A percentile compares a stretch with the other conserved stretches of the same genome.
These are phyloP conservation scores for Datnioides undecimradiatus DNA, from an alignment of 2,113 vertebrate genomes.

Conservation along the genomic window DNA sequence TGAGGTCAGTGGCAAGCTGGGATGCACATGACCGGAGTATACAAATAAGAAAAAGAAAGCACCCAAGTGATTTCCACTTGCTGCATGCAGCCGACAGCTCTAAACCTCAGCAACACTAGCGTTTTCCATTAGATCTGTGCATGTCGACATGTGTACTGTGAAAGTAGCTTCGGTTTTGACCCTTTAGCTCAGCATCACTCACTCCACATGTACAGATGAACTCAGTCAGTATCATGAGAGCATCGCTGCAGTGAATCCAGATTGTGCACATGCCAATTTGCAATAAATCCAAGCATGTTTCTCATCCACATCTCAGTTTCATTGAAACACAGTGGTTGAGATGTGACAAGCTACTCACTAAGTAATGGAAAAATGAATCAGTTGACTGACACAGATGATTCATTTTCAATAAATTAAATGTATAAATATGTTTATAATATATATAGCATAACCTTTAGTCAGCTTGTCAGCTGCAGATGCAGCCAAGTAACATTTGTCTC, in stretches of 20 bases:
- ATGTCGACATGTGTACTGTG: not conserved
- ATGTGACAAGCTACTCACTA: no score
- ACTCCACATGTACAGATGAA: not conserved
- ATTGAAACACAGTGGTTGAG: not conserved
- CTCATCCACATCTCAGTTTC: not conserved
- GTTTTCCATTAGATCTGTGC: no score
- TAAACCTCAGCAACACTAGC: not conserved
- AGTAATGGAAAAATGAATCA: no score
- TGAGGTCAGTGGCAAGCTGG: constrained; percentile 86
- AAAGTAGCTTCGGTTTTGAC: not conserved
- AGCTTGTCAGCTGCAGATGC: no score
- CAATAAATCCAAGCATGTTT: not conserved
- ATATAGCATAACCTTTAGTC: no score
- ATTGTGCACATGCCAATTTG: not conserved
- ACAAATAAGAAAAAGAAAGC: not conserved
- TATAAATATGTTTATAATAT: no score
- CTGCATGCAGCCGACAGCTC: not conserved
- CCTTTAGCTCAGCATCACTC: not conserved
- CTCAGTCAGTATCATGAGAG: not conserved
- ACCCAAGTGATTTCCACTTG: no score
- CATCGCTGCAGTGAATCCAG: not conserved
- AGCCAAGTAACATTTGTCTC: no score
- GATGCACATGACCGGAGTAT: not conserved
- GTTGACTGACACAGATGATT: no score
- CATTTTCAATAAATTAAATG: no score